Percentiles rank a stretch among this genome's conserved stretches.
phyloP scores from a whole-genome alignment of 2,888 invertebrate species.

The Ryuthela nishihirai region DNA sequence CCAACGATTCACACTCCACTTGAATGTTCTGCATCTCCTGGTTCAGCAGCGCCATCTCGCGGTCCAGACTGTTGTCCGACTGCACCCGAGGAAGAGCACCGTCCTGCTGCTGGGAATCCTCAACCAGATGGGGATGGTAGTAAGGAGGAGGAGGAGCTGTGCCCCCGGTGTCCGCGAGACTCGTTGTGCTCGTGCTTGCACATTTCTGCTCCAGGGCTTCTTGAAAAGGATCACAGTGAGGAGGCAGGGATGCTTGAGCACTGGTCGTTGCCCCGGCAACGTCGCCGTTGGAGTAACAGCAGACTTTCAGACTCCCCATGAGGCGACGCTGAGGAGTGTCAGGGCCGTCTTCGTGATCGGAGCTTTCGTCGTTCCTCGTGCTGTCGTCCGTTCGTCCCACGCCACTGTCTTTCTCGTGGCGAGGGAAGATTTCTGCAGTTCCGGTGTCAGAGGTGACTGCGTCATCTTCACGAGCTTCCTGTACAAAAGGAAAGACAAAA shows the following conservation, averaged over 20 bases:
- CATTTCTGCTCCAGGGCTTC: conserved; percentile 15
- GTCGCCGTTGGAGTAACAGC: not conserved
- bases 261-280: not conserved
- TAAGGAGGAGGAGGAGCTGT: too few relatives aligned
- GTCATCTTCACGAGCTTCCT: not conserved
- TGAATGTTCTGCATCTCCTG: conserved; percentile 61
- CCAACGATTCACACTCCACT: conserved; percentile 54
- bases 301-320: not conserved
- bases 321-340: not conserved
- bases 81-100: conserved; percentile 42
- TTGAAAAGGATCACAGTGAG: not conserved
- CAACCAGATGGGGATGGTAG: not conserved
- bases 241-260: not conserved
- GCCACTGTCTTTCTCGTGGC: not conserved
- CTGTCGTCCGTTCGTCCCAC: not conserved
- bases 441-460: not conserved
- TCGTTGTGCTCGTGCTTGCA: conserved; percentile 30
- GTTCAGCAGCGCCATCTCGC: conserved; percentile 58
- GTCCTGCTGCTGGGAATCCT: not conserved
- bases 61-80: conserved; percentile 50
- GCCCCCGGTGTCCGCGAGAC: conserved; percentile 13
- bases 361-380: not conserved
- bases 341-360: not conserved
- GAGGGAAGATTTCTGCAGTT: not conserved
- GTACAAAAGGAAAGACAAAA: too few relatives aligned